Evolutionary conservation across 1,140 invertebrate species (phyloP).

Genomic region (Leguminivora glycinivorella): DNA sequence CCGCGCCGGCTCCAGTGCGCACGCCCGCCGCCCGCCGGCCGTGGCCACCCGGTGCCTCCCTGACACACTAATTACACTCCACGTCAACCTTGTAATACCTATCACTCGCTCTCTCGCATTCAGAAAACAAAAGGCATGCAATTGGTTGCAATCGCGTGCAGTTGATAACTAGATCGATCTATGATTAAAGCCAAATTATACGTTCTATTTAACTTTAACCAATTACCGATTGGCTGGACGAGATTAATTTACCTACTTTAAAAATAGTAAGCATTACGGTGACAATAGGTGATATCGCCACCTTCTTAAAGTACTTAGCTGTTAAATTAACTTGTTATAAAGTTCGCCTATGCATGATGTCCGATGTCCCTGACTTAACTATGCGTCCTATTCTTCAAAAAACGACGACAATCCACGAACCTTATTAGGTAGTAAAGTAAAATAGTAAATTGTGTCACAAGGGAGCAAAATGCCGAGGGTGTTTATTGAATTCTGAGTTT

Average conservation of each 20-base stretch:
- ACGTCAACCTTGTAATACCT: slow-evolving; percentile 36
- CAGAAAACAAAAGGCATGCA: slow-evolving; percentile 21
- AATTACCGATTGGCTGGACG: background rate
- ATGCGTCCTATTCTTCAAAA: too few relatives aligned
- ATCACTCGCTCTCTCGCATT: slow-evolving; percentile 31
- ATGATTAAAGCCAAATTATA: slow-evolving; percentile 19
- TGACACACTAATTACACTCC: slow-evolving; percentile 52
- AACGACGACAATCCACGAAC: too few relatives aligned
- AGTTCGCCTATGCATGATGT: too few relatives aligned
- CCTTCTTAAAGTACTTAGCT: too few relatives aligned
- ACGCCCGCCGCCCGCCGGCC: slow-evolving; percentile 46
- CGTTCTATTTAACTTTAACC: slow-evolving; percentile 11
- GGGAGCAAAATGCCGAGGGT: too few relatives aligned
- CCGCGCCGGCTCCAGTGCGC: slow-evolving; percentile 56
- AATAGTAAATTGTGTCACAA: too few relatives aligned
- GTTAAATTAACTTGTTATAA: too few relatives aligned
- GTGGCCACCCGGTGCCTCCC: slow-evolving; percentile 41
- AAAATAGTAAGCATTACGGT: too few relatives aligned
- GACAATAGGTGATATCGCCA: too few relatives aligned
- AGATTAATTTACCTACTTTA: background rate
- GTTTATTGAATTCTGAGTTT: too few relatives aligned
- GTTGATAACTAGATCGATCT: slow-evolving; percentile 24
- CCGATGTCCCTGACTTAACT: too few relatives aligned
- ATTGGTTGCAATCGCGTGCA: slow-evolving; percentile 16
- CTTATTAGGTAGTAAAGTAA: too few relatives aligned